Evolutionary conservation across 2,113 vertebrate genomes (phyloP).

Genomic region (Galbula dea): DNA sequence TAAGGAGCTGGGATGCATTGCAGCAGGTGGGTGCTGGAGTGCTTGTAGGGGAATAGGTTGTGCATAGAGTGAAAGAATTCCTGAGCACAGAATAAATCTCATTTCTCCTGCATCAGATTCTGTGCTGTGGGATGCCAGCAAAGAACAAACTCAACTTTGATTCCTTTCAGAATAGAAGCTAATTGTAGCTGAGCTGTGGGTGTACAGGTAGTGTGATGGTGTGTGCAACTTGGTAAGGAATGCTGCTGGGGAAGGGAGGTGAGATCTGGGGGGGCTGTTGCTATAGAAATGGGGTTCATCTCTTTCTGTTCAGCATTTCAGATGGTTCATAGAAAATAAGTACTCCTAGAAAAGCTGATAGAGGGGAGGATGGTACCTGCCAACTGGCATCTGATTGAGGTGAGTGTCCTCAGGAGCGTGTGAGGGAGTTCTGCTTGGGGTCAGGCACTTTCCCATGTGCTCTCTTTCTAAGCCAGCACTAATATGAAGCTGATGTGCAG

Average conservation of each 20-base stretch:
- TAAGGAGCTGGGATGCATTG: not conserved
- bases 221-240: not conserved
- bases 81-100: not conserved
- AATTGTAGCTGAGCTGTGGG: not conserved
- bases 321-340: not conserved
- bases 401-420: rapidly evolving
- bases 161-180: not conserved
- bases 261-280: not conserved
- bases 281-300: not conserved
- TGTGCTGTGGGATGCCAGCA: not conserved
- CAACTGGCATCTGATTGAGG: not conserved
- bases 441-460: not conserved
- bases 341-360: not conserved
- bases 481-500: rapidly evolving
- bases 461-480: too few relatives aligned
- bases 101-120: not conserved
- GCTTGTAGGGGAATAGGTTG: not conserved
- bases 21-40: not conserved
- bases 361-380: not conserved
- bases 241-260: not conserved
- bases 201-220: not conserved
- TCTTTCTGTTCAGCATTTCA: not conserved
- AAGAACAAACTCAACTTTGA: too few relatives aligned
- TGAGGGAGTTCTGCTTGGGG: not conserved
- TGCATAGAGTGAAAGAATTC: not conserved